Evolutionary conservation across 2,888 invertebrate species (phyloP).

Genomic region (Ischnura elegans): DNA sequence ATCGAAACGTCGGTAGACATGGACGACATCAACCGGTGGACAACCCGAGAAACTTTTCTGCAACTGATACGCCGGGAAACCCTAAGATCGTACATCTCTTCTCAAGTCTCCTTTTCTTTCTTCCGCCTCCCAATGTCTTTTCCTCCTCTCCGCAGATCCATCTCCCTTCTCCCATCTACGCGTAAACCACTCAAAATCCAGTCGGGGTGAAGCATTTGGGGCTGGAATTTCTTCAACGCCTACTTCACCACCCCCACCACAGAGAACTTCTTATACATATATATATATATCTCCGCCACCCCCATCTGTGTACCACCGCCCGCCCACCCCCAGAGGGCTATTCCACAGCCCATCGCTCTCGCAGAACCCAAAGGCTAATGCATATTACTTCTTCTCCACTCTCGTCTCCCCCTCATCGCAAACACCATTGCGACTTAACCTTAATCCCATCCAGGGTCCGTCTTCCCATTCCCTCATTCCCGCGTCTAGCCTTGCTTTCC

Average conservation of each 20-base stretch:
- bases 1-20: no score
- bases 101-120: no score
- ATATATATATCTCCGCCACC: no score
- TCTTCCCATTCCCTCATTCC: neutral
- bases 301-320: neutral
- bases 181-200: slow-evolving; percentile 38
- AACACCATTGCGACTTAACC: slow-evolving; percentile 35
- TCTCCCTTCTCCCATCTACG: neutral
- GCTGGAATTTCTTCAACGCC: neutral
- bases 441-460: neutral
- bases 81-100: no score
- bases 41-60: no score
- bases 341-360: neutral
- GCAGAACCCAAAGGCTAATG: neutral
- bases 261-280: neutral
- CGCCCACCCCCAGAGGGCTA: neutral
- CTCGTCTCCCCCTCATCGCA: neutral
- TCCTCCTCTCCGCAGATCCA: neutral
- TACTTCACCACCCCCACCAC: neutral
- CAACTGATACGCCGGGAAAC: no score
- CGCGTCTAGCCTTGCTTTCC: neutral
- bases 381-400: neutral
- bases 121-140: no score
- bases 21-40: no score
- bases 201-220: slow-evolving; percentile 19